phyloP scores from a whole-genome alignment of 2,888 invertebrate species.

The Spilarctia lutea region DNA sequence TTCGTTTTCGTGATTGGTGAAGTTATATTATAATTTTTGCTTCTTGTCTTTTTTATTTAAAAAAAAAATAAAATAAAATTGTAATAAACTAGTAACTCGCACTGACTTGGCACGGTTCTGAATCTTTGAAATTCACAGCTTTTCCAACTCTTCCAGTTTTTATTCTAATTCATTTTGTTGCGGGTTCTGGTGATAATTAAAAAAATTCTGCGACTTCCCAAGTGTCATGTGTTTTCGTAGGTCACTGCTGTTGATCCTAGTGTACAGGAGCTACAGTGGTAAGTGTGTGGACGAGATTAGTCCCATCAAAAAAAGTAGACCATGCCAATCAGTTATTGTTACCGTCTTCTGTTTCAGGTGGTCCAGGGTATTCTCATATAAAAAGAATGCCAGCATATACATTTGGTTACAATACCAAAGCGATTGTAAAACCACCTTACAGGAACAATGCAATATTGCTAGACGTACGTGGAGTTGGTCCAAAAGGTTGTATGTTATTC shows the following conservation, averaged over 20 bases:
- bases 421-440: conserved; percentile 55
- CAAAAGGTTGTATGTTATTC: conserved; percentile 26
- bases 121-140: too few relatives aligned
- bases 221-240: too few relatives aligned
- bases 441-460: conserved; percentile 63
- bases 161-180: too few relatives aligned
- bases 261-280: too few relatives aligned
- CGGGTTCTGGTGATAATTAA: too few relatives aligned
- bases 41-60: background rate
- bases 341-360: conserved; percentile 59
- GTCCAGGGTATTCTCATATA: conserved; percentile 71
- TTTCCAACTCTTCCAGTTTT: too few relatives aligned
- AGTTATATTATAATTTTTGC: background rate
- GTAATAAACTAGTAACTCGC: too few relatives aligned
- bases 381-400: conserved; percentile 76
- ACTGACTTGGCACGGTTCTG: too few relatives aligned
- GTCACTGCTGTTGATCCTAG: too few relatives aligned
- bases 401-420: conserved; percentile 65
- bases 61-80: background rate
- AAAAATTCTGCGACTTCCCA: too few relatives aligned
- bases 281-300: too few relatives aligned
- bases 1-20: background rate
- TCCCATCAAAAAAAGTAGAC: background rate
- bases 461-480: conserved; percentile 42
- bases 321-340: background rate